Conservation (phyloP, 2,113 vertebrate genomes). For the Poecilia latipinna region DNA sequence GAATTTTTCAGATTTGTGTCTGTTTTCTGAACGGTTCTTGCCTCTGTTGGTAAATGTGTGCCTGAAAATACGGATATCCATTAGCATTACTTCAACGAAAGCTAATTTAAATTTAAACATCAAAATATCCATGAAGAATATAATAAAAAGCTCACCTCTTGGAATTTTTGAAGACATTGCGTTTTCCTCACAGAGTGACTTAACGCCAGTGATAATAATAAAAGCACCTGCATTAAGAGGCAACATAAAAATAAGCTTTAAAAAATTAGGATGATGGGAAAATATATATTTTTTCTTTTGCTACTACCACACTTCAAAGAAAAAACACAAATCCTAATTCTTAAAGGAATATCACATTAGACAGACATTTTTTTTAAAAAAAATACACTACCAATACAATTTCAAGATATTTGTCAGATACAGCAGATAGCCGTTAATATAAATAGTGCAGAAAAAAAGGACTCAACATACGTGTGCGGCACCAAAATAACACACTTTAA, state of each 20-base stretch:
- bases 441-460: not conserved
- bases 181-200: not conserved
- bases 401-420: not conserved
- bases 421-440: not conserved
- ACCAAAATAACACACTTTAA: not conserved
- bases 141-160: constrained; percentile 39
- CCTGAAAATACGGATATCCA: constrained; percentile 13
- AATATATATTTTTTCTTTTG: not conserved
- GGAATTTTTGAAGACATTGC: constrained; percentile 67
- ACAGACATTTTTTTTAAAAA: too few species aligned
- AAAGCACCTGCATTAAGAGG: constrained; percentile 16
- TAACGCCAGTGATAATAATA: not conserved
- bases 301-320: not conserved
- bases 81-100: not conserved
- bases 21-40: constrained; percentile 47
- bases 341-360: too few species aligned
- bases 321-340: not conserved
- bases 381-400: not conserved
- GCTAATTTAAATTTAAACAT: not conserved
- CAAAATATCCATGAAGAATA: not conserved
- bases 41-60: constrained; percentile 26
- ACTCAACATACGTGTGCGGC: not conserved
- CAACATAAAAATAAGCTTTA: too few species aligned
- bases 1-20: constrained; percentile 52
- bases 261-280: too few species aligned